Conservation (phyloP, 2,888 invertebrate species). For the Drosophila neonasuta region DNA sequence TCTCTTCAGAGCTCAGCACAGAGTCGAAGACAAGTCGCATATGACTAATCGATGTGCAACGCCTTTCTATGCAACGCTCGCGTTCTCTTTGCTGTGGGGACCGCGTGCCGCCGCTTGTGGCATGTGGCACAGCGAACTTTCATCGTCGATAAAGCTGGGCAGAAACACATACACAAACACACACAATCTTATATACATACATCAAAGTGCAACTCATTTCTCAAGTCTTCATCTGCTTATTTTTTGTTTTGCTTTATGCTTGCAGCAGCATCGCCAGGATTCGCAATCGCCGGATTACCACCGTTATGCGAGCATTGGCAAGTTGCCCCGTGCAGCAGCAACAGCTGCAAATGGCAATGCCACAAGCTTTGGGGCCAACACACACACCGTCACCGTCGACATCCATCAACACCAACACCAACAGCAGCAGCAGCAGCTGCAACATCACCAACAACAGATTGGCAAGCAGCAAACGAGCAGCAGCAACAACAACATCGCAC, state of each 20-base stretch:
- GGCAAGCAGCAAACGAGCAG: constrained; percentile 58
- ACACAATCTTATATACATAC: neutral
- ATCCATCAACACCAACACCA: constrained; percentile 63
- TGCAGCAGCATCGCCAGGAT: constrained; percentile 81
- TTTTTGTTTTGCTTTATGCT: constrained; percentile 32
- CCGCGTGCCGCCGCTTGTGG: constrained; percentile 25
- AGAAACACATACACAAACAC: constrained; percentile 9
- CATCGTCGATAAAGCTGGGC: constrained; percentile 76
- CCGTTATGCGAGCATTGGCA: constrained; percentile 80
- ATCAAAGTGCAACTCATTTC: constrained; percentile 25
- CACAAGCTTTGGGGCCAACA: constrained; percentile 56
- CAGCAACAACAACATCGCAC: constrained; percentile 33
- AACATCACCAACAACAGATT: constrained; percentile 39
- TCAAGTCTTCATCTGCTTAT: constrained; percentile 12
- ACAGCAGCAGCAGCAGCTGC: constrained; percentile 18
- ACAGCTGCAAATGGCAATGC: constrained; percentile 44
- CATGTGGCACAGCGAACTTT: constrained; percentile 66
- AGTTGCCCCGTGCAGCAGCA: constrained; percentile 74
- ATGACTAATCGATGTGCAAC: constrained; percentile 77
- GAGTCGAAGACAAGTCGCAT: constrained; percentile 18
- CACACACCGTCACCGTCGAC: constrained; percentile 66
- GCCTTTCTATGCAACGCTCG: constrained; percentile 56
- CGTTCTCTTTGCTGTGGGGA: constrained; percentile 40
- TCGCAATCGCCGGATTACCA: constrained; percentile 82
- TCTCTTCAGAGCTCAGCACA: neutral